Evolutionary conservation across 2,888 invertebrate species (phyloP), one percentile per base, ranked within the genome.

Genomic region (Thera obeliscata): DNA sequence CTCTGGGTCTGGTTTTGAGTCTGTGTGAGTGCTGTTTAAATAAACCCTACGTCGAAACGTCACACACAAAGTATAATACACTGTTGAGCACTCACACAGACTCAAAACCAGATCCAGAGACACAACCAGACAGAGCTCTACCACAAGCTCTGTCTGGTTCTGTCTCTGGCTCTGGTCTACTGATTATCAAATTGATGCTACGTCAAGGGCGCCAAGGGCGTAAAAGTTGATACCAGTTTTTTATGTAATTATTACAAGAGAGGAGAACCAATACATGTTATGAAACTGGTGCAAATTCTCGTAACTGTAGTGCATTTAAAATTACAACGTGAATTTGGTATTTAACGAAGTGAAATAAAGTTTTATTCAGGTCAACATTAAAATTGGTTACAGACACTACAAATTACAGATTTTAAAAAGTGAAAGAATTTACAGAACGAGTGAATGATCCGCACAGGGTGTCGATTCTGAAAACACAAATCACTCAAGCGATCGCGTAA

Each of bases 181-280:
- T 41, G 38, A 52, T 52, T 60, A 59, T 33, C 22, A 49, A 36
- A 59, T 12, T 50, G 38, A 33, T 50, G 50, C 22, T 52, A 61
- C 33, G 6, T 35, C 54, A 59, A 64, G 64, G 64, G 55, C 59
- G 33, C 38, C 59, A 81, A 83, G 82, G 83, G 78, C 81, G 86
- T 86, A 83, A 87, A 87, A 87, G 87, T 86, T 77, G 84, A 71
- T 48, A 54, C 43, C 67, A 75, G 74, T 78, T 72, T 72, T 60
- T 66, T 75, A 2, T 9, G 43, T 46, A 76, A 79, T 82, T 76
- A 61, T 73, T 55, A 61, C 49, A 12, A 56, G 55, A 55, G 12
- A 4, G 64, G 62, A 64, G 67, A 65, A 69, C 43, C 52, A 11
- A 56, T 67, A 11, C 7, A 7, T 41, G 67, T 72, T 74, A 67